Evolutionary conservation across 2,797 vertebrate genomes (phyloP), one percentile per base, ranked within the genome.

Genomic region (Sebastes steindachneri): DNA sequence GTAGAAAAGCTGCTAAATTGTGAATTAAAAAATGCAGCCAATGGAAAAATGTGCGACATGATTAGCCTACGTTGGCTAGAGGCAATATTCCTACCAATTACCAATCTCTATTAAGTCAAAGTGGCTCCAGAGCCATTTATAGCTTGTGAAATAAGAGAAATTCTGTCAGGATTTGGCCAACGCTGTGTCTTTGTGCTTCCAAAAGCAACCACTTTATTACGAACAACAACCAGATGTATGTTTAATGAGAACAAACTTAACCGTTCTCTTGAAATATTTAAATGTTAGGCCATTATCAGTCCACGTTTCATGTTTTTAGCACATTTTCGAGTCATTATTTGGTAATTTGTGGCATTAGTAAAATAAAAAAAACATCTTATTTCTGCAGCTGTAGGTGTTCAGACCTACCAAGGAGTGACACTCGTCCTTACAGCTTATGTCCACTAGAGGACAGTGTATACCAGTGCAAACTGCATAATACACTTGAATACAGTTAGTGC

Each of bases 381-480:
- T 31, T 25, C 41, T 58, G 25, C 33, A 33, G 35, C 14, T 37
- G 17, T 0, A 35, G 5, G 37, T 57, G 51, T 19, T 37, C 19
- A 54, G 8, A 59, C 14, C 10, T 14, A 68, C 41, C 19, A 3
- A 29, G 26, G 12, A 59, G 11, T 26, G 10, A 51, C 2, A 37
- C 37, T 37, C 0, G 12, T 41, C 8, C 9, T 88, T 88, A 66
- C 86, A 75, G 35, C 7, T 64, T 9, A 26, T 67, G 59, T 62
- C 74, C 92, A 79, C 73, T 76, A 87, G 89, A 41, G 77, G 86
- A 84, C 89, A 80, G 77, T 86, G 10, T 69, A 9, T 2, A 75
- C 87, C 64, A 29, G 84, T 12, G 7, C 9, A 81, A 82, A 67
- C 17, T n/a, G 12, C 1, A 37, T 1, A 7, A 7, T 1, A 33